Conservation (phyloP, 2,888 invertebrate genomes). For the Trichopria drosophilae region DNA sequence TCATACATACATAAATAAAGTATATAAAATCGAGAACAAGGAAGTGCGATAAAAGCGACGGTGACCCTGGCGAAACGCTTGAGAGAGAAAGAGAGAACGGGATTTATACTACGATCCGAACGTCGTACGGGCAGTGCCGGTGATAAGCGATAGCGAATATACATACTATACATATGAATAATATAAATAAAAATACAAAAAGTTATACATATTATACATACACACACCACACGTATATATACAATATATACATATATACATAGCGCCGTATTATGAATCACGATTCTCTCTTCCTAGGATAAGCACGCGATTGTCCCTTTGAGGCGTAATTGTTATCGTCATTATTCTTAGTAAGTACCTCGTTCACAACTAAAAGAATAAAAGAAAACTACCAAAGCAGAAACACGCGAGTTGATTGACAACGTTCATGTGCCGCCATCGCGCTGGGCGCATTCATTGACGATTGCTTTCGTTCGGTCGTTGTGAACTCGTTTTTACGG, state of each 20-base stretch:
- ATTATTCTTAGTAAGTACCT: too few species aligned
- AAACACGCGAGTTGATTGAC: too few species aligned
- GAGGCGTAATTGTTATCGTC: conserved; percentile 25
- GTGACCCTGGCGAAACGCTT: conserved; percentile 29
- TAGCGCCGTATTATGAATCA: conserved; percentile 29
- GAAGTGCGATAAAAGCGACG: conserved; percentile 32
- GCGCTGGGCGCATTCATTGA: too few species aligned
- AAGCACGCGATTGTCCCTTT: conserved; percentile 26
- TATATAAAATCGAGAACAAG: conserved; percentile 34
- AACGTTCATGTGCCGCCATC: too few species aligned
- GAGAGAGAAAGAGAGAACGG: conserved; percentile 30
- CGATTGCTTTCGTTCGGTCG: too few species aligned
- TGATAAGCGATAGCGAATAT: conserved; percentile 13
- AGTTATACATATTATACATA: conserved; percentile 17
- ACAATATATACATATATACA: conserved; percentile 26
- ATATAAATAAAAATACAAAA: conserved; percentile 23
- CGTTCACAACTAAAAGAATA: conserved; percentile 26
- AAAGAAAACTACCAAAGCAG: conserved; percentile 15
- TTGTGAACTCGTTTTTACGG: too few species aligned
- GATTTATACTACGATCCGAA: conserved; percentile 48
- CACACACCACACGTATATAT: too few species aligned
- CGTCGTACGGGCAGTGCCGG: not conserved
- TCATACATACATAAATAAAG: conserved; percentile 37
- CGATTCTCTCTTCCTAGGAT: conserved; percentile 29
- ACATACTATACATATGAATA: conserved; percentile 20